Conservation (phyloP, 2,113 vertebrate genomes). For the Edolisoma coerulescens region DNA sequence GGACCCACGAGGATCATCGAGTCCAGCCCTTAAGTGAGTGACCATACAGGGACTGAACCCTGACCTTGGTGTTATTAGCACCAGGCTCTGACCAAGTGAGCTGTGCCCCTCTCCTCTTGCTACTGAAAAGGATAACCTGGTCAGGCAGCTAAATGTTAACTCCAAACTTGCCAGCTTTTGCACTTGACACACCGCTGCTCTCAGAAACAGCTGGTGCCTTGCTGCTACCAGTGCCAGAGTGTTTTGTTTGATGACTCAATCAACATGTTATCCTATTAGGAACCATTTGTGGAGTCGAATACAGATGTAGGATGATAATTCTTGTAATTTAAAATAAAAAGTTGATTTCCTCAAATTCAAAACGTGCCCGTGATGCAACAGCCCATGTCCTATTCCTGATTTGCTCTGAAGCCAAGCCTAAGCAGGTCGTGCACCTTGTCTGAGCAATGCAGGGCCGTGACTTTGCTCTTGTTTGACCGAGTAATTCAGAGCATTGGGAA, state of each 20-base stretch:
- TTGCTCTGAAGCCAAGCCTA: neutral
- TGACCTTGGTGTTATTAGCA: neutral
- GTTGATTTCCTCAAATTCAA: neutral
- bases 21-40: neutral
- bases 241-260: neutral
- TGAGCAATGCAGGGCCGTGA: too few relatives aligned
- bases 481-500: neutral
- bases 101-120: neutral
- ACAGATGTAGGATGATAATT: neutral
- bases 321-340: neutral
- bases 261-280: neutral
- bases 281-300: neutral
- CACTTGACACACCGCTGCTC: neutral
- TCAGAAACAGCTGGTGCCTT: conserved; percentile 6
- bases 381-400: neutral
- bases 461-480: neutral
- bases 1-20: neutral
- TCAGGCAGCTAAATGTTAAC: neutral
- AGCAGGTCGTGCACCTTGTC: neutral
- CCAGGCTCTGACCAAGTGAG: neutral
- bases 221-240: neutral
- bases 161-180: neutral
- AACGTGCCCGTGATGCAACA: neutral
- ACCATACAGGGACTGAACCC: neutral
- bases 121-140: neutral